phyloP scores from a whole-genome alignment of 2,888 invertebrate genomes.

The Brachyptera risi region DNA sequence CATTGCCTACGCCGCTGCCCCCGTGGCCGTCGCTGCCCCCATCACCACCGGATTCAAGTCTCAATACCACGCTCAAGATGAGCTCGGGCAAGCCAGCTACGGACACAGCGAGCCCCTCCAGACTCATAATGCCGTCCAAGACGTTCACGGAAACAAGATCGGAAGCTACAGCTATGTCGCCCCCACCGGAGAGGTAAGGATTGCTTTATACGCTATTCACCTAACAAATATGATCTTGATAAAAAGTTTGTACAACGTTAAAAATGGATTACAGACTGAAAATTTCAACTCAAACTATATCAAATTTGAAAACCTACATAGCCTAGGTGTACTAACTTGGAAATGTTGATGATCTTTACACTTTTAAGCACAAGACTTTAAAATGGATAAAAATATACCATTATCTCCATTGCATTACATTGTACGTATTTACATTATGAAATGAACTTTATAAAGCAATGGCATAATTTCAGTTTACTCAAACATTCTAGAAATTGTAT shows the following conservation, averaged over 20 bases:
- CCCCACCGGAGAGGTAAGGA: slow-evolving; percentile 39
- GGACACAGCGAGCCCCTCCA: slow-evolving; percentile 36
- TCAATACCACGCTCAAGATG: slow-evolving; percentile 37
- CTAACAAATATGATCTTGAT: background rate
- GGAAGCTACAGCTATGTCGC: slow-evolving; percentile 41
- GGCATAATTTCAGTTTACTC: too few species aligned
- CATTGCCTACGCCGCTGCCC: slow-evolving; percentile 16
- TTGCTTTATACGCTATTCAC: background rate
- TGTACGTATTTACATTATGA: too few species aligned
- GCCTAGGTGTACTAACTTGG: too few species aligned
- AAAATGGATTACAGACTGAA: background rate
- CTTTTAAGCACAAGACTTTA: too few species aligned
- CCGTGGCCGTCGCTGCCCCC: slow-evolving; percentile 25
- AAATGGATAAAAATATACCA: too few species aligned
- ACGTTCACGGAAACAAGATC: slow-evolving; percentile 37
- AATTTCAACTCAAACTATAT: background rate
- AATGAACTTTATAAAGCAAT: too few species aligned
- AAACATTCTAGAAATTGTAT: too few species aligned
- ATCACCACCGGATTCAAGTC: slow-evolving; percentile 28
- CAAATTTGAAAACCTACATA: background rate
- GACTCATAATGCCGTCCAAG: slow-evolving; percentile 37
- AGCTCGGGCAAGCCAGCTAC: slow-evolving; percentile 38
- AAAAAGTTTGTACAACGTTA: background rate
- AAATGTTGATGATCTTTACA: too few species aligned
- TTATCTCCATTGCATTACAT: too few species aligned